Evolutionary conservation across 2,888 invertebrate genomes (phyloP).

Genomic region (Cyclophora punctaria): DNA sequence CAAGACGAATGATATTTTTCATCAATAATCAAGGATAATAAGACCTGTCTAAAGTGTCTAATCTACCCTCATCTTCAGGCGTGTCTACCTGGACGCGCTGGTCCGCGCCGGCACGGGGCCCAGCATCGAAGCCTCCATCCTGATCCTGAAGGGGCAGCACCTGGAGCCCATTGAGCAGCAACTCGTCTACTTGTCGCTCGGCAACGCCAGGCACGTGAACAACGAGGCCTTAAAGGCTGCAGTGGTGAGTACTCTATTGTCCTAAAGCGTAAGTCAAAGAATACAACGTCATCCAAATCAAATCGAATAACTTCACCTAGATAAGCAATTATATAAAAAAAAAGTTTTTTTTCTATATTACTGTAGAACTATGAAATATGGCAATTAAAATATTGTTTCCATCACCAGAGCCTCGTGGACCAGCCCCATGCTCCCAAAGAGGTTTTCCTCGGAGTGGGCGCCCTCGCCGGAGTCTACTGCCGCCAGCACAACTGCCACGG

Average conservation of each 20-base stretch:
- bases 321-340: too few relatives aligned
- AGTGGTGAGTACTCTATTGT: conserved; percentile 52
- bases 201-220: conserved; percentile 79
- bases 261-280: too few relatives aligned
- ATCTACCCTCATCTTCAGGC: conserved; percentile 48
- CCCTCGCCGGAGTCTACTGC: conserved; percentile 82
- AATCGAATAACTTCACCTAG: too few relatives aligned
- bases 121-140: conserved; percentile 79
- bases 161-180: conserved; percentile 74
- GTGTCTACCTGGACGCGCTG: conserved; percentile 87
- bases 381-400: neutral
- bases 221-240: conserved; percentile 78
- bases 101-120: conserved; percentile 87
- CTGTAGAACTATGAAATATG: too few relatives aligned
- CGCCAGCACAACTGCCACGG: conserved; percentile 77
- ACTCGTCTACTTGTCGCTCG: conserved; percentile 80
- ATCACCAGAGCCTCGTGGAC: conserved; percentile 73
- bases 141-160: conserved; percentile 79
- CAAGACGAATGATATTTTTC: too few relatives aligned
- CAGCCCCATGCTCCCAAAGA: conserved; percentile 77
- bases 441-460: conserved; percentile 83
- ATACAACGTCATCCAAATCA: too few relatives aligned
- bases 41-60: too few relatives aligned
- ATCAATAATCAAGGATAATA: too few relatives aligned
- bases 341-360: too few relatives aligned